Evolutionary conservation across 2,797 vertebrate genomes (phyloP).

Genomic region (Channa striata): DNA sequence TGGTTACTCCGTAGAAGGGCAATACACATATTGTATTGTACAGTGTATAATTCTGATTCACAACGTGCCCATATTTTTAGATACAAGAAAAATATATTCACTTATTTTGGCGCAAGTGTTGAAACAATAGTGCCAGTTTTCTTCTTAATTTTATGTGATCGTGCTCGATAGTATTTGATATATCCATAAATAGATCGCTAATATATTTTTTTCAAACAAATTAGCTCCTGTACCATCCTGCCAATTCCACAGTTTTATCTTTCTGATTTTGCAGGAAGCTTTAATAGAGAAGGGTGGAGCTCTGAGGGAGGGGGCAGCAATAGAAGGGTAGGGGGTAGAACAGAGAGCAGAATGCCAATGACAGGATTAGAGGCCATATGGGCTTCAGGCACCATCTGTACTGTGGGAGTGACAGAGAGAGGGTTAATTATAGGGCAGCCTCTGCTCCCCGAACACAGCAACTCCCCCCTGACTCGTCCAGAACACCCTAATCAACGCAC

Average conservation of each 20-base stretch:
- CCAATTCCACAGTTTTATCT: conserved; percentile 39
- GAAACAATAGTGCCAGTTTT: neutral
- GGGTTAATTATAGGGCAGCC: conserved; percentile 90
- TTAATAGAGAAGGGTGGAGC: conserved; percentile 60
- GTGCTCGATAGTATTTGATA: neutral
- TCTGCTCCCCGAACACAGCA: conserved; percentile 79
- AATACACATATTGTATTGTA: neutral
- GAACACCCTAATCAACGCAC: conserved; percentile 83
- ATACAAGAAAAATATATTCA: neutral
- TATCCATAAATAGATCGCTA: neutral
- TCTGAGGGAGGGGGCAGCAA: conserved; percentile 56
- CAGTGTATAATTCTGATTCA: neutral
- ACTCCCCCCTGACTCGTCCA: conserved; percentile 79
- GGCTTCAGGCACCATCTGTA: conserved; percentile 89
- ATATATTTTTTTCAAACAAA: conserved; percentile 2
- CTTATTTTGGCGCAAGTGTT: neutral
- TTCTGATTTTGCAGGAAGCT: conserved; percentile 64
- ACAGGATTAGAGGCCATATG: conserved; percentile 91
- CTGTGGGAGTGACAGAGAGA: conserved; percentile 87
- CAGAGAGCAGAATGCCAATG: conserved; percentile 87
- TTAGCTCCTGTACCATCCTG: neutral
- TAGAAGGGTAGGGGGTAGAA: conserved; percentile 69
- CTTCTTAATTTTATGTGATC: neutral
- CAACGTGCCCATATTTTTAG: neutral
- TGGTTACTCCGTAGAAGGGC: conserved; percentile 1